Conservation (phyloP, 2,113 vertebrate genomes). For the Corythoichthys haematopterus region DNA sequence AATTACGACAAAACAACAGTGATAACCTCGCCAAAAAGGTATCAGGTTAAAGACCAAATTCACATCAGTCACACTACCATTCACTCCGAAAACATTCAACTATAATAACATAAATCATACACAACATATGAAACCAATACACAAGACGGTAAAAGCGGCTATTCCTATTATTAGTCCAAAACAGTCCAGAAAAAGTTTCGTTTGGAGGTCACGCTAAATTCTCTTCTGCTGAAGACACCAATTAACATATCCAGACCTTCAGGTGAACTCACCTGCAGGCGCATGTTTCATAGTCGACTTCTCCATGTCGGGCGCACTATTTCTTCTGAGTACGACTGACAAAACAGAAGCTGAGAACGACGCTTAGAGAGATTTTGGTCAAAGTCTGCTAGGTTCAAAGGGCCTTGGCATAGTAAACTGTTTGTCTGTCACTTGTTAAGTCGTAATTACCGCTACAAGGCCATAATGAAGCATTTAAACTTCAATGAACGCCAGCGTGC, state of each 20-base stretch:
- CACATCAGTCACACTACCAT: too few relatives aligned
- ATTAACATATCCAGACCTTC: not conserved
- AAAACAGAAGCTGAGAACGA: not conserved
- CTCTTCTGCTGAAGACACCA: slow-evolving; percentile 11
- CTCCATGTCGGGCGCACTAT: not conserved
- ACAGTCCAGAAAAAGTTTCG: too few relatives aligned
- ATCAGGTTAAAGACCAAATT: too few relatives aligned
- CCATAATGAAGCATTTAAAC: slow-evolving; percentile 74
- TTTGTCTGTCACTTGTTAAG: slow-evolving; percentile 70
- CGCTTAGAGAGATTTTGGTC: slow-evolving; percentile 43
- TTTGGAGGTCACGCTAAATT: not conserved
- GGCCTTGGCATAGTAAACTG: slow-evolving; percentile 39
- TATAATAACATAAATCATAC: too few relatives aligned
- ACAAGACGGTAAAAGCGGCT: too few relatives aligned
- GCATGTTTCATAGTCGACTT: slow-evolving; percentile 15
- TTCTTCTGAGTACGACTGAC: slow-evolving; percentile 9
- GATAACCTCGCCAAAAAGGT: too few relatives aligned
- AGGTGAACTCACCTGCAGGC: slow-evolving; percentile 6
- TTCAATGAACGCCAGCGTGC: slow-evolving; percentile 53
- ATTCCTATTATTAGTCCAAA: too few relatives aligned
- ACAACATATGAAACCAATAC: too few relatives aligned
- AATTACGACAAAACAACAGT: too few relatives aligned
- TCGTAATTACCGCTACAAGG: slow-evolving; percentile 67
- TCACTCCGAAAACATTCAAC: too few relatives aligned
- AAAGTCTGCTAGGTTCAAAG: slow-evolving; percentile 73